Conservation (phyloP, 1,140 invertebrate species). For the Apolygus lucorum region DNA sequence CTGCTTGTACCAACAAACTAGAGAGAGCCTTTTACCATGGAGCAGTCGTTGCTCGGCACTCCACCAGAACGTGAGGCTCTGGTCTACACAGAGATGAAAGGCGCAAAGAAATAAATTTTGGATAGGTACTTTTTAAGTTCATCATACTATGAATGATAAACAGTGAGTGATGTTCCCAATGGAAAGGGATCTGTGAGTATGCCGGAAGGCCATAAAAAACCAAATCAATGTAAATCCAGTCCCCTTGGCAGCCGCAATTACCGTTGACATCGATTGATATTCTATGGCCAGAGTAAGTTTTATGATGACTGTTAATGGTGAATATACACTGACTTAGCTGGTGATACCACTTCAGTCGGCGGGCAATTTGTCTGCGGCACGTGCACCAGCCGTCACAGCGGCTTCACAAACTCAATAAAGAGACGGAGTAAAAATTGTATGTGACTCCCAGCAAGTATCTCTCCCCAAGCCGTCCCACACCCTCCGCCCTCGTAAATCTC, state of each 20-base stretch:
- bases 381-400: slow-evolving; percentile 2
- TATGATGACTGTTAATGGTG: background rate
- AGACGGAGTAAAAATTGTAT: background rate
- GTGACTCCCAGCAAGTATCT: background rate
- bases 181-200: too few species aligned
- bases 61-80: too few species aligned
- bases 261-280: background rate
- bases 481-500: background rate
- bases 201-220: background rate
- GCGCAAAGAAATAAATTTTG: too few species aligned
- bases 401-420: slow-evolving; percentile 13
- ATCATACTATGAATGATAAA: too few species aligned
- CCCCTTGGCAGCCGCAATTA: background rate
- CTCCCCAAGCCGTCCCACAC: background rate
- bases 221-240: background rate
- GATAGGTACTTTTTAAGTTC: too few species aligned
- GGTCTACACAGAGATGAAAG: too few species aligned
- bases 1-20: too few species aligned
- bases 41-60: too few species aligned
- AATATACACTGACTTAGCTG: background rate
- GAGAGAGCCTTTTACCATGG: too few species aligned
- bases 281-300: background rate
- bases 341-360: background rate
- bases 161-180: too few species aligned
- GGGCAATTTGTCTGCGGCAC: background rate